Base-by-base conservation (phyloP, 2,113 vertebrate species). In the Bolborhynchus lineola region DNA sequence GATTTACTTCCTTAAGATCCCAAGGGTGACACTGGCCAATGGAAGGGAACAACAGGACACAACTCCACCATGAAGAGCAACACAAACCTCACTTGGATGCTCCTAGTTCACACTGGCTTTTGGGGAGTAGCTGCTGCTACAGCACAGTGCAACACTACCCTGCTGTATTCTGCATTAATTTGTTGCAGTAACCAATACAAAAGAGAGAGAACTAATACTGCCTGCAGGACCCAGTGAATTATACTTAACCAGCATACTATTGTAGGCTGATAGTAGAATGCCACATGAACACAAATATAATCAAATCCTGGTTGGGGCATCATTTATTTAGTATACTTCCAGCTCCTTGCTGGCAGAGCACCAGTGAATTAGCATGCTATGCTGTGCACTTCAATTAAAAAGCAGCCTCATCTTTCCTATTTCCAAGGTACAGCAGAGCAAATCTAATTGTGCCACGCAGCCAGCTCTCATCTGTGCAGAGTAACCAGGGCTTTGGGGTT, bases 301-400 rank as follows among this genome's bases (percentile, higher is more conserved):
- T 96, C 83, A 89, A 92, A 96, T 96, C 91, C 86, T 95, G 95
- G 95, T 97, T 92, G 90, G 86, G 92, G 80, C 93, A 93, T 93
- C 93, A 94, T 96, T 94, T 95, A 95, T 97, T 92, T 94, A 88
- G 93, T 91, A 96, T 95, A 97, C 88, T 96, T 96, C 62, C 82
- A 97, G 92, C 86, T 96, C 70, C 96, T 95, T 89, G 91, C 92
- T 95, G 92, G 93, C 93, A 96, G 86, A 95, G 86, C 77, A 89
- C 41, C 80, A 89, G 93, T 6, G 2, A 95, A 96, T 97, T 96
- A 96, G 84, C 62, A 86, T 91, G 92, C 92, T 86, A 93, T 72
- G 80, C 92, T 93, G 95, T 62, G 90, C 65, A 46, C 88, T 90
- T 94, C 93, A 97, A 93, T 95, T 97, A 96, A 95, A 90, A 88